Evolutionary conservation across 2,888 invertebrate genomes (phyloP).

Genomic region (Belgica antarctica): DNA sequence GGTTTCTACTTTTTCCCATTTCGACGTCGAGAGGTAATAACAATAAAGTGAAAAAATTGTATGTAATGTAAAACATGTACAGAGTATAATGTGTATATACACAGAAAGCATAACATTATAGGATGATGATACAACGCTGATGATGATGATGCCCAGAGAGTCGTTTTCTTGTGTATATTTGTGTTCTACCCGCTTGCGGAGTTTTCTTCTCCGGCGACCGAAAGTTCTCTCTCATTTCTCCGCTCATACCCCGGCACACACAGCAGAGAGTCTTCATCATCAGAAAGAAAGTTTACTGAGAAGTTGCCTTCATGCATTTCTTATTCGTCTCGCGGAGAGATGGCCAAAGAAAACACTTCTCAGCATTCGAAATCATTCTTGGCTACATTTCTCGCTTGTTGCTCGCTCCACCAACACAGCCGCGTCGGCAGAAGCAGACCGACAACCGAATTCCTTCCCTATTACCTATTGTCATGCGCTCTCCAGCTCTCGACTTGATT

Average conservation of each 20-base stretch:
- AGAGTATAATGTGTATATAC: slow-evolving; percentile 40
- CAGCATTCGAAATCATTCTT: neutral
- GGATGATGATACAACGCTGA: slow-evolving; percentile 29
- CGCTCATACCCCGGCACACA: too few relatives aligned
- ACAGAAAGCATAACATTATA: slow-evolving; percentile 38
- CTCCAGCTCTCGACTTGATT: neutral
- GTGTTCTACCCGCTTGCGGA: neutral
- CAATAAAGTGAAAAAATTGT: slow-evolving; percentile 44
- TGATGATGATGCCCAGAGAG: slow-evolving; percentile 38
- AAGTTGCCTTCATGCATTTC: slow-evolving; percentile 5
- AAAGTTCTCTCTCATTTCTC: neutral
- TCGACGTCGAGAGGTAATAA: slow-evolving; percentile 44
- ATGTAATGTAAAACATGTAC: slow-evolving; percentile 44
- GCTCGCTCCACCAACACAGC: slow-evolving; percentile 23
- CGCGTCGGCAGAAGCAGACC: neutral
- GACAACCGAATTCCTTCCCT: slow-evolving; percentile 19
- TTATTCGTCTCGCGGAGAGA: neutral
- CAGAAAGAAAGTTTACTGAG: too few relatives aligned
- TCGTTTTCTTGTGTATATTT: slow-evolving; percentile 19
- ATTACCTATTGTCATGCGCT: slow-evolving; percentile 38
- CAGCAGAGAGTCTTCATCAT: slow-evolving; percentile 24
- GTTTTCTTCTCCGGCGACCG: slow-evolving; percentile 7
- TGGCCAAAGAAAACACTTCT: slow-evolving; percentile 6
- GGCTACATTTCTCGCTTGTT: slow-evolving; percentile 32
- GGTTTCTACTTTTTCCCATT: slow-evolving; percentile 44